Evolutionary conservation across 2,888 invertebrate genomes (phyloP), one percentile per base, ranked within the genome.

Genomic region (Acleris sparsana): DNA sequence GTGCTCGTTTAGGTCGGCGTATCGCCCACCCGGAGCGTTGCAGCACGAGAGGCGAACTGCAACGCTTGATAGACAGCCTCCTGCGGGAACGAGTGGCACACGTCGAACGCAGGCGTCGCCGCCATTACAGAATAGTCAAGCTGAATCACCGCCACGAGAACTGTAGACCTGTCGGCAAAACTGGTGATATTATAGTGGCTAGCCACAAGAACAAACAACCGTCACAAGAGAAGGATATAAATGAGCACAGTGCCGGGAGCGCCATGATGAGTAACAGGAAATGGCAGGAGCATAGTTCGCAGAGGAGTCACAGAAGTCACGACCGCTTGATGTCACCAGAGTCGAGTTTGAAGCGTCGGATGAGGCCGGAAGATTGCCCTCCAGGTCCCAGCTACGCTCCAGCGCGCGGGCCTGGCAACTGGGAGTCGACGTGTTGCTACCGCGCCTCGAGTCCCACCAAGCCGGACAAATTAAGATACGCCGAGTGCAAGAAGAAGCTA

Each of bases 121-220:
- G 92, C n/a, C 92, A 92, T 72, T 92, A 92, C 69, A 83, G 90
- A 69, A 88, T 92, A 67, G 89, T 92, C 0, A 92, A 92, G 76
- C 72, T 92, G 39, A 92, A 90, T 69, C 87, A 91, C 70, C 81
- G 91, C 6, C 89, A 91, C 66, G 90, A 91, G 75, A 89, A 78
- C 69, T 87, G 86, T 68, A 79, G 87, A 68, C 79, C 89, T 3
- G 70, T 91, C 7, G 92, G 92, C 5, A 92, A 92, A 76, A 92
- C 91, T 18, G 92, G 92, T 4, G 92, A 91, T 72, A 90, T 92
- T 17, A 92, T 92, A 58, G 92, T 92, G 9, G 92, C 92, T 11
- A 92, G 89, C 72, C 87, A 92, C 67, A 91, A 92, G 73, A 85
- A 87, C 63, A 85, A 75, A 57, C 82, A 81, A 25, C 77, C 79